These are phyloP conservation scores for human (Homo sapiens) DNA, from an alignment of 2,113 vertebrate species.

Conservation along the genomic window GRCh38 chr13:47099001-47099500, in stretches of 20 bases:
- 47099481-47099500: neutral
- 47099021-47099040: slow-evolving; percentile 27
- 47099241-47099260: too few species aligned
- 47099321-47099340: neutral
- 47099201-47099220: too few species aligned
- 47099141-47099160: too few species aligned
- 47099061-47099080: neutral
- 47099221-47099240: too few species aligned
- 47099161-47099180: too few species aligned
- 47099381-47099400: neutral
- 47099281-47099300: neutral
- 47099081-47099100: neutral
- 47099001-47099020: neutral
- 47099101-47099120: neutral
- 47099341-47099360: neutral
- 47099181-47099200: too few species aligned
- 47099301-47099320: neutral
- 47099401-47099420: neutral
- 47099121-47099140: neutral
- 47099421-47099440: neutral
- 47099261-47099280: neutral
- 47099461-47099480: neutral
- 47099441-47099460: neutral
- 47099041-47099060: neutral
- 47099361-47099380: neutral